Percentiles rank a stretch among this genome's conserved stretches.
Evolutionary conservation across 2,113 vertebrate genomes (phyloP).

Genomic region (Tapirus terrestris): DNA sequence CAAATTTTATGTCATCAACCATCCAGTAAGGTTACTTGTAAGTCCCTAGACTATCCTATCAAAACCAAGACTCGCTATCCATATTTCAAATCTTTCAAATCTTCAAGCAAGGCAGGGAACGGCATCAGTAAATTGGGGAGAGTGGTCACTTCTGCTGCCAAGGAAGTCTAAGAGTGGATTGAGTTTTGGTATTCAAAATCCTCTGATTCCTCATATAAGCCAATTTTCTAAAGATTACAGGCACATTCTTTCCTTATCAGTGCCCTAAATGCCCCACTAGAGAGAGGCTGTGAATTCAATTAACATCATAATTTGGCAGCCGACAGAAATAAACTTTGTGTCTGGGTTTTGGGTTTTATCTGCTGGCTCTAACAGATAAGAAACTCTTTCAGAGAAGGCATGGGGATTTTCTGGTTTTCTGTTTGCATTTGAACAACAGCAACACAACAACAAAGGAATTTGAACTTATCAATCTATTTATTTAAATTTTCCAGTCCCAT

Average conservation of each 20-base stretch:
- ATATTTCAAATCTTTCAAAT: background rate
- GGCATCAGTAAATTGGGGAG: background rate
- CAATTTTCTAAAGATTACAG: conserved; percentile 2
- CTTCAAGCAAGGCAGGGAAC: background rate
- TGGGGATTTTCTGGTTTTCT: background rate
- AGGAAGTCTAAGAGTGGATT: background rate
- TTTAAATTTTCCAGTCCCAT: background rate
- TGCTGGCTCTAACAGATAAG: background rate
- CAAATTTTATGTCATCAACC: background rate
- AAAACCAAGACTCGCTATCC: background rate
- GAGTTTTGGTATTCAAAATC: background rate
- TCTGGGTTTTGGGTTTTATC: background rate
- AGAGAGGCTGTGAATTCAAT: background rate
- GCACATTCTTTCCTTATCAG: background rate
- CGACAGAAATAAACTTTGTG: background rate
- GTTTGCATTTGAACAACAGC: background rate
- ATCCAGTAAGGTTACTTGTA: background rate
- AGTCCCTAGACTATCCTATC: background rate
- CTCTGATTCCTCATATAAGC: background rate
- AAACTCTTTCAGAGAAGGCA: background rate
- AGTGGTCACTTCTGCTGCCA: background rate
- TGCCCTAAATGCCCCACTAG: background rate
- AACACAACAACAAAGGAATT: background rate
- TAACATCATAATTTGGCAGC: background rate
- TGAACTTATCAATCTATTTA: background rate